Base-by-base conservation (phyloP, 92 coral and sea anemone genomes). In the Porites divaricata region DNA sequence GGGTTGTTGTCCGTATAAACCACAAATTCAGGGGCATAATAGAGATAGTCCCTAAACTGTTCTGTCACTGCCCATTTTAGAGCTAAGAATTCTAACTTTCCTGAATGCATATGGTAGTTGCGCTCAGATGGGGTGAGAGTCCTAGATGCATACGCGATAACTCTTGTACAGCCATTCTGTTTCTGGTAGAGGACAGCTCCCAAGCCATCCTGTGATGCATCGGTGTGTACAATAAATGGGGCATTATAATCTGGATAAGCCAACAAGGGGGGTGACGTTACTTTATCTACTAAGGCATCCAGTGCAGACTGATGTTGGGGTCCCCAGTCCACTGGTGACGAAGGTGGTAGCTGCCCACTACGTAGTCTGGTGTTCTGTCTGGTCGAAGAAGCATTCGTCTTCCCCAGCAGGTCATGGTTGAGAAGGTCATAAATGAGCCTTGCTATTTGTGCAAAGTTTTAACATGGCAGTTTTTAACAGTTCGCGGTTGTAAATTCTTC, bases 341-440 rank as follows among this genome's bases (percentile, higher is more conserved):
- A 65, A n/a, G 70, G 23, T 65, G 70, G 70, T 65, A 65, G 23
- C 70, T 65, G 70, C 21, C 70, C 70, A 65, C 48, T 65, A 65
- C 70, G 3, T 12, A 52, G 4, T 54, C n/a, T 70, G 2, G 54
- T 51, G 5, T 21, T 78, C 24, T 62, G 72, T 45, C 20, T 49
- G 50, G 73, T 78, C 15, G 21, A 63, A 35, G 83, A 12, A 20
- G 26, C 20, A 45, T 1, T 26, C 86, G 70, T 81, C 65, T 26
- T 70, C 41, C 58, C 51, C 1, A 1, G 63, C 16, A 20, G 72
- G 63, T 25, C 63, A 62, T 24, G 75, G 11, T 63, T 72, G 41
- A 86, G 75, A n/a, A 86, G 86, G 26, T 88, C 91, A 74, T 81
- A 88, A 28, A 83, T 70, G 41, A 85, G 84, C 70, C 83, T 83